Percentiles rank a stretch among this genome's conserved stretches.
Conservation (phyloP, 2,888 invertebrate genomes). For the Lasioglossum malachurum region DNA sequence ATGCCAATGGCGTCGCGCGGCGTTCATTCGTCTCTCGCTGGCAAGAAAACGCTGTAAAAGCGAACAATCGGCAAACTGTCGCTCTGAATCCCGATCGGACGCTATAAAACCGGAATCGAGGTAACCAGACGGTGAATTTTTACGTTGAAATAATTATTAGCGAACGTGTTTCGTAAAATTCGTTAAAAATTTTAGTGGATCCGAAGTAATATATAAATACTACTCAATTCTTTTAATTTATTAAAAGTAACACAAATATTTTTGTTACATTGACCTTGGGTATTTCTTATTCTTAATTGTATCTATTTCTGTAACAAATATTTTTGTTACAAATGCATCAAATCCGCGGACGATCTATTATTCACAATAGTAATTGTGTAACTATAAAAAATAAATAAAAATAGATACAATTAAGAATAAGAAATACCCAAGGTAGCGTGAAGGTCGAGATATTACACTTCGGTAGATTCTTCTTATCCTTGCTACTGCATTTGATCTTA, state of each 20-base stretch:
- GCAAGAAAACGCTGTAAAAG: conserved; percentile 3
- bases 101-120: not conserved
- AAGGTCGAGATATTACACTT: not conserved
- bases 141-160: not conserved
- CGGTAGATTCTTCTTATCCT: not conserved
- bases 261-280: too few species aligned
- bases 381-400: not conserved
- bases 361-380: not conserved
- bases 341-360: too few species aligned
- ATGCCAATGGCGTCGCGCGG: not conserved
- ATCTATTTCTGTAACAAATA: too few species aligned
- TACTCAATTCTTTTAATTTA: not conserved
- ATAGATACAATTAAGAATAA: not conserved
- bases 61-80: conserved; percentile 16
- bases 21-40: not conserved
- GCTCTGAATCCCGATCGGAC: not conserved
- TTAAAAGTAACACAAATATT: too few species aligned
- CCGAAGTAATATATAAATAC: not conserved
- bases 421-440: not conserved
- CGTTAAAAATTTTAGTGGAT: not conserved
- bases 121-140: not conserved
- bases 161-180: not conserved
- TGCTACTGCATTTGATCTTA: not conserved
- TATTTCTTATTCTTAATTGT: too few species aligned
- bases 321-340: too few species aligned